Percentiles rank a stretch among this genome's conserved stretches.
These are phyloP conservation scores for Lasius fuliginosus DNA, from an alignment of 2,888 invertebrate species.

Conservation along the genomic window DNA sequence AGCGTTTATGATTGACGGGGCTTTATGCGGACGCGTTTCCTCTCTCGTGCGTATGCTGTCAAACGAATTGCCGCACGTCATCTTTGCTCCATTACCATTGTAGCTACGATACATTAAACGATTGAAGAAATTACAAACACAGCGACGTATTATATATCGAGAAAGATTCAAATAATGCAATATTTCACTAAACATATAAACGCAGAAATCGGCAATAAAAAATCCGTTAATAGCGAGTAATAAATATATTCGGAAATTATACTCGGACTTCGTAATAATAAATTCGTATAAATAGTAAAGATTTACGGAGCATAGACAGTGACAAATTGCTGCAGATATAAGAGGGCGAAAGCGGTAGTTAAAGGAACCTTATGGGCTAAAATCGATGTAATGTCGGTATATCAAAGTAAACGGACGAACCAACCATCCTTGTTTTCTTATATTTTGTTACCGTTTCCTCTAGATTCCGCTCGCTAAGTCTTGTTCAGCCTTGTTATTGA, in stretches of 20 bases:
- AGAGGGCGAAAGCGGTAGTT: conserved; percentile 57
- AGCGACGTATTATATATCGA: background rate
- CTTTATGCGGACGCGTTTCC: conserved; percentile 19
- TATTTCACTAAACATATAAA: background rate
- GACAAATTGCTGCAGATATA: conserved; percentile 74
- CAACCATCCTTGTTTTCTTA: conserved; percentile 63
- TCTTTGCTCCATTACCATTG: background rate
- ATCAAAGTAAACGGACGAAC: conserved; percentile 62
- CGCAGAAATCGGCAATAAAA: conserved; percentile 5
- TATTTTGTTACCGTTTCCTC: conserved; percentile 58
- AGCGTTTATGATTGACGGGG: conserved; percentile 24
- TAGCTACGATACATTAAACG: background rate
- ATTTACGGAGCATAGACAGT: conserved; percentile 72
- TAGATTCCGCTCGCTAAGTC: conserved; percentile 53
- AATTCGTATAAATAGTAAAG: conserved; percentile 71
- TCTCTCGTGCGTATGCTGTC: background rate
- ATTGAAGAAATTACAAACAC: background rate
- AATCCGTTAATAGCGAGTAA: conserved; percentile 52
- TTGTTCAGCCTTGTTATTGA: conserved; percentile 48
- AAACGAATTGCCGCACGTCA: conserved; percentile 5
- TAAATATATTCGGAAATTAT: conserved; percentile 55
- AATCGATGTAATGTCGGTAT: conserved; percentile 64
- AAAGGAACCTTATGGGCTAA: conserved; percentile 60
- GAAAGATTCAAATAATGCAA: background rate
- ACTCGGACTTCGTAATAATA: conserved; percentile 51